Conservation (phyloP, 1,140 invertebrate species). For the Bombus consobrinus region DNA sequence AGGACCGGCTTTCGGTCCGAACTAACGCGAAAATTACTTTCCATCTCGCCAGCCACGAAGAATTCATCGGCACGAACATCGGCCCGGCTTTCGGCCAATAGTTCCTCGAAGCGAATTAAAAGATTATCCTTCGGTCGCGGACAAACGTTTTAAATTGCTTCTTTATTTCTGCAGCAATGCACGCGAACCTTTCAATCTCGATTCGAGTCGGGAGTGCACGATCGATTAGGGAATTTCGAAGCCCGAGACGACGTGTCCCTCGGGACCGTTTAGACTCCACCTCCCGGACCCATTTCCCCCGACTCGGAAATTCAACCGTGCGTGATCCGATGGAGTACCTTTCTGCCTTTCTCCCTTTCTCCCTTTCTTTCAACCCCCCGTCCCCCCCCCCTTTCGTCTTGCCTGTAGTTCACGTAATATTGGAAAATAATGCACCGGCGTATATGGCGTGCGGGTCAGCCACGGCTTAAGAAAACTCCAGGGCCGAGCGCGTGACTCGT, state of each 20-base stretch:
- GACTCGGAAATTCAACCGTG: constrained; percentile 73
- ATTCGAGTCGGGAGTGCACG: constrained; percentile 63
- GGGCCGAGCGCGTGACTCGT: constrained; percentile 30
- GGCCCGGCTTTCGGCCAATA: neutral
- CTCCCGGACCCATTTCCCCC: constrained; percentile 55
- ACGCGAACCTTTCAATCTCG: constrained; percentile 71
- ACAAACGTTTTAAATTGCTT: constrained; percentile 65
- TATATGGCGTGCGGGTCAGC: constrained; percentile 42
- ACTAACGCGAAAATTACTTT: constrained; percentile 53
- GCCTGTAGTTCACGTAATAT: constrained; percentile 66
- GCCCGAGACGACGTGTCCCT: constrained; percentile 69
- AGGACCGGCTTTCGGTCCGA: constrained; percentile 14
- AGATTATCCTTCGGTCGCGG: constrained; percentile 63
- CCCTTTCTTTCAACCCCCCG: neutral
- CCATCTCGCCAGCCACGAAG: constrained; percentile 34
- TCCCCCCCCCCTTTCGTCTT: neutral
- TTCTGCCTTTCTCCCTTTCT: constrained; percentile 44
- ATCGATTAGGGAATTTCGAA: constrained; percentile 74
- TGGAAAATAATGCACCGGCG: constrained; percentile 76
- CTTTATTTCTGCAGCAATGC: constrained; percentile 66
- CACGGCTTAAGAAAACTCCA: constrained; percentile 31
- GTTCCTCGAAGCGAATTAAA: constrained; percentile 68
- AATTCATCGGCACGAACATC: constrained; percentile 35
- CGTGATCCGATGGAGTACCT: constrained; percentile 68
- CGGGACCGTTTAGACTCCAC: constrained; percentile 70